These are phyloP conservation scores for Pteronotus mesoamericanus DNA, from an alignment of 2,797 vertebrate genomes.

Conservation along the genomic window DNA sequence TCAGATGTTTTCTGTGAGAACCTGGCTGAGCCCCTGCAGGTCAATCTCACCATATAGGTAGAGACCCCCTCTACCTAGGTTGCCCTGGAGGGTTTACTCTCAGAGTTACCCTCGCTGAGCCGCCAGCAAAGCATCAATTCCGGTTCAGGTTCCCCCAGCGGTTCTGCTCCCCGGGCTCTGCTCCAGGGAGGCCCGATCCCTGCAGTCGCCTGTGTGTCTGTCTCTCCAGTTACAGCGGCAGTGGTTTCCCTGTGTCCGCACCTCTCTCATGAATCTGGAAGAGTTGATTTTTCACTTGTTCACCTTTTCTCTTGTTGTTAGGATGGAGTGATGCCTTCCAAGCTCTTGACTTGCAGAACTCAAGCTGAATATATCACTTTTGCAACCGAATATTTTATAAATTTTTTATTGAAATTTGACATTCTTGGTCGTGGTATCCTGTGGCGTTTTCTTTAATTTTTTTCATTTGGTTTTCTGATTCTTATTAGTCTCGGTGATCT, in stretches of 20 bases:
- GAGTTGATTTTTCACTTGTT: background rate
- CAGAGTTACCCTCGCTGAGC: too few relatives aligned
- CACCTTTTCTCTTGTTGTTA: background rate
- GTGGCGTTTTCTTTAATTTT: background rate
- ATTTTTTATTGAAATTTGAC: background rate
- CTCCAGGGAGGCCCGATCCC: too few relatives aligned
- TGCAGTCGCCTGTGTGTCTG: rapidly evolving
- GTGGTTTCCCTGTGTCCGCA: background rate
- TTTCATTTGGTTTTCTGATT: background rate
- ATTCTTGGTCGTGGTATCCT: background rate
- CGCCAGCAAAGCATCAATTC: too few relatives aligned
- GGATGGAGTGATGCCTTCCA: background rate
- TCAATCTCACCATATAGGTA: too few relatives aligned
- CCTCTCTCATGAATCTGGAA: background rate
- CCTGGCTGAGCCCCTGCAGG: too few relatives aligned
- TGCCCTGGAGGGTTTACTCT: too few relatives aligned
- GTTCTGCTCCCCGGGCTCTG: background rate
- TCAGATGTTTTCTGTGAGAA: too few relatives aligned
- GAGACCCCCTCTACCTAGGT: too few relatives aligned
- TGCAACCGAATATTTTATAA: background rate
- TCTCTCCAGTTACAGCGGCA: background rate
- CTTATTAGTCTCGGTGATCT: background rate
- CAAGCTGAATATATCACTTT: background rate
- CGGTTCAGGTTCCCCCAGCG: too few relatives aligned
- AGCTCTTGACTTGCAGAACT: background rate